These are phyloP conservation scores for Syrphus vitripennis DNA, from an alignment of 2,888 invertebrate genomes.

Conservation along the genomic window DNA sequence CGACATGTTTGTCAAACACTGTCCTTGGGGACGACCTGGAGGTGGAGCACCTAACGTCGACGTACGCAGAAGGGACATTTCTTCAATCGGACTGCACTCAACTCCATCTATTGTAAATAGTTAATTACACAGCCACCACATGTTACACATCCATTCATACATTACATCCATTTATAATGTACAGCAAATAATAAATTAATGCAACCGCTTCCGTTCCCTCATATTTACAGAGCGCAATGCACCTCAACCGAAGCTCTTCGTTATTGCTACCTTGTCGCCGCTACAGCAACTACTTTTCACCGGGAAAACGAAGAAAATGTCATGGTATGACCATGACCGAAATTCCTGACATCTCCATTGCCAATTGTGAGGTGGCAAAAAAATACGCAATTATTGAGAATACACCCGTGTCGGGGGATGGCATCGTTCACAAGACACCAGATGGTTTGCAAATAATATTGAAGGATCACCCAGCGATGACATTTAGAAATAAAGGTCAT, in stretches of 20 bases:
- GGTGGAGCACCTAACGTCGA: conserved; percentile 88
- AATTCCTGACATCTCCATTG: conserved; percentile 50
- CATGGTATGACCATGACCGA: conserved; percentile 72
- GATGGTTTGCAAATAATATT: conserved; percentile 78
- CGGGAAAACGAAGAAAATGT: conserved; percentile 76
- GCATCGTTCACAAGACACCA: conserved; percentile 73
- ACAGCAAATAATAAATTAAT: conserved; percentile 17
- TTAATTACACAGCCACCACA: conserved; percentile 38
- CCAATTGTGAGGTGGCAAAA: conserved; percentile 44
- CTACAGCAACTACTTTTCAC: conserved; percentile 78
- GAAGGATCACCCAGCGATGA: conserved; percentile 85
- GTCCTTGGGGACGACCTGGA: conserved; percentile 90
- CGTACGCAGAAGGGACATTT: conserved; percentile 86
- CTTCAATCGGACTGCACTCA: conserved; percentile 85
- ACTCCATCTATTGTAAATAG: conserved; percentile 82
- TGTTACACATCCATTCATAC: background rate
- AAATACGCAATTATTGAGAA: conserved; percentile 58
- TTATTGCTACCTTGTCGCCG: conserved; percentile 78
- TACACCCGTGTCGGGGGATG: conserved; percentile 71
- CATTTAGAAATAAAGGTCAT: conserved; percentile 83
- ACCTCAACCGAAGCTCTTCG: conserved; percentile 75
- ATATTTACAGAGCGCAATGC: conserved; percentile 74
- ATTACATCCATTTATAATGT: too few species aligned
- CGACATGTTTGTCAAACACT: conserved; percentile 87
- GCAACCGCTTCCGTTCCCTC: conserved; percentile 13